Percentiles rank a stretch among this genome's conserved stretches.
These are phyloP conservation scores for Listrodromus nycthemerus DNA, from an alignment of 2,888 invertebrate genomes.

Conservation along the genomic window DNA sequence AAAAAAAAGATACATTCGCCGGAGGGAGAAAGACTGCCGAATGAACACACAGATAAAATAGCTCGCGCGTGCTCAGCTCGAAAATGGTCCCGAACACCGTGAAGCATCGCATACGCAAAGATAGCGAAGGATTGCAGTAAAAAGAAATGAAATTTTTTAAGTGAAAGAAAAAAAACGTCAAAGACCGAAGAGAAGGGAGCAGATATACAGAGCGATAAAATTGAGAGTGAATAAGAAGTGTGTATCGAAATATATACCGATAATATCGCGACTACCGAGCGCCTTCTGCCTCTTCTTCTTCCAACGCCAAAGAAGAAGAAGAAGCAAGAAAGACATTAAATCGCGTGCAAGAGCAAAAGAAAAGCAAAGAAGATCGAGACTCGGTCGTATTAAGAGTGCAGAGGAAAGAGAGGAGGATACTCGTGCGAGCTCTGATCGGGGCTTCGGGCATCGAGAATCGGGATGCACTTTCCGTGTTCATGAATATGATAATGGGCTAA, in stretches of 20 bases:
- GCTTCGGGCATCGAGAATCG: conserved; percentile 78
- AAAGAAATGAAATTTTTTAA: conserved; percentile 45
- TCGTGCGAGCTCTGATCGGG: conserved; percentile 31
- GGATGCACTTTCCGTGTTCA: conserved; percentile 84
- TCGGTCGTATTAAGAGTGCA: conserved; percentile 53
- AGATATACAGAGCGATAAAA: conserved; percentile 7
- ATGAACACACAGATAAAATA: conserved; percentile 13
- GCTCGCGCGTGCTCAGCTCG: conserved; percentile 50
- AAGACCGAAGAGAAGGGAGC: conserved; percentile 6
- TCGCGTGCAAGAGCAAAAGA: conserved; percentile 34
- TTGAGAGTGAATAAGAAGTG: conserved; percentile 12
- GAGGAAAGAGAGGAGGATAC: conserved; percentile 45
- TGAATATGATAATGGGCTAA: conserved; percentile 84
- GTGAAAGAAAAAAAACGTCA: conserved; percentile 52
- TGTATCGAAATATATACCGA: conserved; percentile 36
- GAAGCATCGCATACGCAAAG: conserved; percentile 55
- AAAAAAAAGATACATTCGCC: conserved; percentile 7
- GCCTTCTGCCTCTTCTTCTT: not conserved
- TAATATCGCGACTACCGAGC: conserved; percentile 27
- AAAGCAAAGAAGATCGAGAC: conserved; percentile 28
- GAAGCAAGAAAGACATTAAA: conserved; percentile 41
- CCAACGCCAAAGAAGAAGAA: not conserved
- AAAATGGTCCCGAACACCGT: conserved; percentile 65
- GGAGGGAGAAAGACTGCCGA: not conserved
- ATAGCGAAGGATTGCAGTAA: conserved; percentile 45